A percentile compares a stretch with the other conserved stretches of the same genome.
These are phyloP conservation scores for Amiota communis DNA, from an alignment of 2,888 invertebrate species.

Conservation along the genomic window DNA sequence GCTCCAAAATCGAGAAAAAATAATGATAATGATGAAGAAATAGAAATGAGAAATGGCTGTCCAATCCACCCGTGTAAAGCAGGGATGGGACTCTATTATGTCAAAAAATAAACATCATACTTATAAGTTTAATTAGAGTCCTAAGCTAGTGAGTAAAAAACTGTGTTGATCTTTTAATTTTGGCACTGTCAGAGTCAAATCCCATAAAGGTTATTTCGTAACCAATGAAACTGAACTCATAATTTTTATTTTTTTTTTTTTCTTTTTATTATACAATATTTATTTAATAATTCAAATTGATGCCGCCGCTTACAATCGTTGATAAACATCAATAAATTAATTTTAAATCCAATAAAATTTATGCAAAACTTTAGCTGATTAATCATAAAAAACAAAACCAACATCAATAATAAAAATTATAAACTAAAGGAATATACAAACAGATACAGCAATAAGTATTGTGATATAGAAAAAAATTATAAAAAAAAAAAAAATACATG, in stretches of 20 bases:
- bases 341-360: background rate
- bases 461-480: background rate
- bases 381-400: constrained; percentile 12
- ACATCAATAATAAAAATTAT: background rate
- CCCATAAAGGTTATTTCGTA: background rate
- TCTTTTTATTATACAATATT: too few species aligned
- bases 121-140: too few species aligned
- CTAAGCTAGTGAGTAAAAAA: too few species aligned
- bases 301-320: background rate
- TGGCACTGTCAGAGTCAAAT: background rate
- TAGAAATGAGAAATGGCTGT: too few species aligned
- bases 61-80: too few species aligned
- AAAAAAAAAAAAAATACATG: background rate
- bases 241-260: background rate
- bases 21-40: too few species aligned
- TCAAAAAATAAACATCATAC: too few species aligned
- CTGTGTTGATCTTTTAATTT: too few species aligned
- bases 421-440: background rate
- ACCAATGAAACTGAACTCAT: background rate
- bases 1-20: too few species aligned
- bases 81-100: too few species aligned
- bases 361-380: constrained; percentile 6
- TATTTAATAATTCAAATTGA: background rate
- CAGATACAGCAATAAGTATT: background rate
- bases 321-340: constrained; percentile 9